Conservation (phyloP, 2,113 vertebrate genomes). For the Tragelaphus strepsiceros region DNA sequence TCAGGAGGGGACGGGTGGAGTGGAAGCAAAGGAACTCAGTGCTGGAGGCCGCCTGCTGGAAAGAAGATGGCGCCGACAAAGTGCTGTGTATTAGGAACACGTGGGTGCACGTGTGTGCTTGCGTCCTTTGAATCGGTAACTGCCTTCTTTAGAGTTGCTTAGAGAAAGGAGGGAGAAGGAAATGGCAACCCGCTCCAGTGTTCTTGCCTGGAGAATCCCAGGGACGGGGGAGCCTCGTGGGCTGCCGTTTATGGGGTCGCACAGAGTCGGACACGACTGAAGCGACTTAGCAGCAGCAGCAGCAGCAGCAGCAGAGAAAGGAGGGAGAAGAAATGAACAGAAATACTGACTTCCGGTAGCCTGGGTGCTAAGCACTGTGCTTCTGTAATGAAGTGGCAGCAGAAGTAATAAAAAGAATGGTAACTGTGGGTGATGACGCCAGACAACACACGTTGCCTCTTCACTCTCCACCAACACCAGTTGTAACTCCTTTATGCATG, state of each 20-base stretch:
- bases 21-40: background rate
- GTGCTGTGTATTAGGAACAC: background rate
- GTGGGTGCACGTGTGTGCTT: fast-evolving
- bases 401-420: no score
- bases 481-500: background rate
- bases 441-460: background rate
- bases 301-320: background rate
- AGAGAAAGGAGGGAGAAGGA: background rate
- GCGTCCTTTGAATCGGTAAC: background rate
- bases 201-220: no score
- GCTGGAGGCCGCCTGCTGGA: background rate
- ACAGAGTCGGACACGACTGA: no score
- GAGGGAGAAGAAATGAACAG: background rate
- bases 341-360: background rate
- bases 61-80: fast-evolving
- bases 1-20: background rate
- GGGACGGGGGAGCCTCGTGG: no score
- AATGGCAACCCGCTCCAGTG: no score
- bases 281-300: no score
- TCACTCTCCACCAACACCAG: background rate
- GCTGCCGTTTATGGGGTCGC: no score
- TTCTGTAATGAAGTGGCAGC: background rate
- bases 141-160: background rate
- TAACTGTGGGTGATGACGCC: fast-evolving
- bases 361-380: background rate